A percentile compares a stretch with the other conserved stretches of the same genome.
phyloP scores from a whole-genome alignment of 2,888 invertebrate species.

The Palloptera scutellata region DNA sequence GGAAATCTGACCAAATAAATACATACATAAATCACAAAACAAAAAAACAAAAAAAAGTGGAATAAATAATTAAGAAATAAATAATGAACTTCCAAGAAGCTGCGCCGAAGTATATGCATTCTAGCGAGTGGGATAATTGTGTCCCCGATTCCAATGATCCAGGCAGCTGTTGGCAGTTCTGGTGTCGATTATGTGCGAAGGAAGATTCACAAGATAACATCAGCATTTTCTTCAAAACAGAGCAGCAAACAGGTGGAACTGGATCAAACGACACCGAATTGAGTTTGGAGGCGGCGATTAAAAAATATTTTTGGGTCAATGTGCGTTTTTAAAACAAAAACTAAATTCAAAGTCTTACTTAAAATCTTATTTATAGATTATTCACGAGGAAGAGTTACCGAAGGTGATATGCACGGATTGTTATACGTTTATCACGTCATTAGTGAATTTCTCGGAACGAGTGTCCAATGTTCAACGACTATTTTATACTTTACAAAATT shows the following conservation, averaged over 20 bases:
- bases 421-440: conserved; percentile 45
- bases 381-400: conserved; percentile 46
- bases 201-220: conserved; percentile 44
- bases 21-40: no score
- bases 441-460: conserved; percentile 51
- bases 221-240: conserved; percentile 49
- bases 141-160: no score
- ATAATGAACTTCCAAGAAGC: no score
- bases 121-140: no score
- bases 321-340: conserved; percentile 30
- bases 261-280: conserved; percentile 34
- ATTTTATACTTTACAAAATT: conserved; percentile 48
- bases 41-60: no score
- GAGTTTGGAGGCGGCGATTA: conserved; percentile 50
- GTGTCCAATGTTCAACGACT: conserved; percentile 53
- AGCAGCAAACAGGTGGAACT: conserved; percentile 28
- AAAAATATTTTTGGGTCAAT: conserved; percentile 54
- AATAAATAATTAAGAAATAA: no score
- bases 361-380: no score
- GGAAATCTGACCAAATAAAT: no score
- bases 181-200: conserved; percentile 38
- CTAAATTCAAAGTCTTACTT: not conserved
- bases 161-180: not conserved
- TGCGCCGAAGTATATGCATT: no score
- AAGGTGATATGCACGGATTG: conserved; percentile 52